Percentiles rank a stretch among this genome's conserved stretches.
These are phyloP conservation scores for Ooceraea biroi DNA, from an alignment of 1,140 invertebrate species.

Conservation along the genomic window DNA sequence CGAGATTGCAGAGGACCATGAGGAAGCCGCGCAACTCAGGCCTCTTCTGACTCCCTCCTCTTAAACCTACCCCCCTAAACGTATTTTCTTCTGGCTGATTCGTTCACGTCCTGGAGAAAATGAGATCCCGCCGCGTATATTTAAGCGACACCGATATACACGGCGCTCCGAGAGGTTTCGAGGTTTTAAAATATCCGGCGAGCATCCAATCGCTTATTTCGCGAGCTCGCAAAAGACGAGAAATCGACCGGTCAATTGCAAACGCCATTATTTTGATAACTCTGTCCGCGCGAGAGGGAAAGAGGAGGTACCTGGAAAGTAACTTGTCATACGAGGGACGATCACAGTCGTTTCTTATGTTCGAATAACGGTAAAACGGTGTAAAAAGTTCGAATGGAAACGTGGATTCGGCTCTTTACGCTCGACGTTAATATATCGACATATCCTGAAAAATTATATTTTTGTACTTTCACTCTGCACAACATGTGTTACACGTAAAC, in stretches of 20 bases:
- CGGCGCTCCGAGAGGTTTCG: not conserved
- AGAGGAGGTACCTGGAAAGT: not conserved
- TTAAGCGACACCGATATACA: slow-evolving; percentile 20
- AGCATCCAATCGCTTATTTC: not conserved
- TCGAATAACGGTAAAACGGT: not conserved
- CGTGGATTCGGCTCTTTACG: slow-evolving; percentile 27
- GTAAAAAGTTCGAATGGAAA: slow-evolving; percentile 16
- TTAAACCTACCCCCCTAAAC: slow-evolving; percentile 44
- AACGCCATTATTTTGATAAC: slow-evolving; percentile 16
- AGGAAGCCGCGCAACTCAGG: slow-evolving; percentile 71
- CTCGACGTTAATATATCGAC: slow-evolving; percentile 71
- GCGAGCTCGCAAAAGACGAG: not conserved
- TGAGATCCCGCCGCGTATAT: slow-evolving; percentile 4
- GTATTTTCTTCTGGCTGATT: slow-evolving; percentile 37
- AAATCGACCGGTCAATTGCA: slow-evolving; percentile 14
- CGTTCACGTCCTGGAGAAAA: slow-evolving; percentile 11
- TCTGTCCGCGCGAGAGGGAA: not conserved
- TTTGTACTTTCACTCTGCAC: slow-evolving; percentile 77
- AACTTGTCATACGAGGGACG: not conserved
- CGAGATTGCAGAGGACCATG: slow-evolving; percentile 57
- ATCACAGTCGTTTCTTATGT: slow-evolving; percentile 9
- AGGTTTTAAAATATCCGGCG: not conserved
- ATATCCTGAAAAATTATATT: slow-evolving; percentile 82
- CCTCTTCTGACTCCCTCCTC: slow-evolving; percentile 75
- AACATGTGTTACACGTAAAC: slow-evolving; percentile 4